Evolutionary conservation across 2,113 vertebrate genomes (phyloP), one percentile per base, ranked within the genome.

Genomic region (Dascyllus trimaculatus): DNA sequence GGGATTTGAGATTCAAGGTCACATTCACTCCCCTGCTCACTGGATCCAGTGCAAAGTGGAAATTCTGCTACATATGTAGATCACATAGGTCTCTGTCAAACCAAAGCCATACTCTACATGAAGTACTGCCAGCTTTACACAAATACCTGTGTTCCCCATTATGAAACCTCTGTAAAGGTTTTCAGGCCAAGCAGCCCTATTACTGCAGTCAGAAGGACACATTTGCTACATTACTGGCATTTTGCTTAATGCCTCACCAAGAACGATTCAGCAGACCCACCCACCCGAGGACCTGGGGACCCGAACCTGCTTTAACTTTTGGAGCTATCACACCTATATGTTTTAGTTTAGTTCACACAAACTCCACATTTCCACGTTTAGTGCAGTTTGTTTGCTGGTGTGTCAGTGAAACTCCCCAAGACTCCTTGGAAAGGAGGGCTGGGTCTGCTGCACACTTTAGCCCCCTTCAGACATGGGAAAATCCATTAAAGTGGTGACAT

Each of bases 1-100:
- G 19, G 66, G 26, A 32, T 11, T 65, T 18, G 18, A 66, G 40
- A 81, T n/a, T 56, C 74, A 85, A 87, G 82, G 67, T 85, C 67
- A 71, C 46, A 48, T 61, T 61, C 53, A 63, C 57, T 75, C 51
- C 19, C 11, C 49, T 71, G 60, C 72, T 71, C 61, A 13, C 57
- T 62, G 58, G 54, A 52, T 49, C 60, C 17, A 24, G 61, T 48
- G 38, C 24, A 35, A 5, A 35, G 71, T 68, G 75, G 49, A 82
- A 80, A 61, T 74, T 77, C 69, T 25, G 17, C 25, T 59, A 56
- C 51, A 46, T 21, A 38, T 69, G 38, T 32, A 52, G 75, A 64
- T 82, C 65, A 68, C 66, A 64, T 7, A 21, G 52, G 45, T 29
- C 29, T 29, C 29, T 29, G 29, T 62, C 56, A 53, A 71, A 82